Conservation (phyloP, 1,140 invertebrate species). For the Hetaerina americana region DNA sequence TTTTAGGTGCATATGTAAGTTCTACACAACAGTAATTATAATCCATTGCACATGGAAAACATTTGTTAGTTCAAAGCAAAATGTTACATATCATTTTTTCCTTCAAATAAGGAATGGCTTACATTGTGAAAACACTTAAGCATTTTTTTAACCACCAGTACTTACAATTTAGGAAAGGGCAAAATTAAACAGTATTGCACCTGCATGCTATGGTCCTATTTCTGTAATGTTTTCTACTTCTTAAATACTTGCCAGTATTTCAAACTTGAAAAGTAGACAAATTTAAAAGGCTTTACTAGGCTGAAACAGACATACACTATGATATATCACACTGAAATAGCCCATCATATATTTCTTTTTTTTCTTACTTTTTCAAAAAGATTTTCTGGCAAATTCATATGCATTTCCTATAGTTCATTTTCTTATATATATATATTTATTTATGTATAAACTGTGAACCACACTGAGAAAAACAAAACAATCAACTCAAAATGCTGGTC, state of each 20-base stretch:
- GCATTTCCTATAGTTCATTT: not conserved
- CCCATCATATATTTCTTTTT: not conserved
- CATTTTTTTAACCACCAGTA: constrained; percentile 1
- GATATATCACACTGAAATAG: not conserved
- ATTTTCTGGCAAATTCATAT: not conserved
- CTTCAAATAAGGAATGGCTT: not conserved
- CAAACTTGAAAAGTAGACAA: not conserved
- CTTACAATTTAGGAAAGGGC: not conserved
- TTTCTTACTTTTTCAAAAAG: not conserved
- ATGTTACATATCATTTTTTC: not conserved
- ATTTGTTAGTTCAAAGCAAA: not conserved
- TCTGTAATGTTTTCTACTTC: not conserved
- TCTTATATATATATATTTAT: not conserved
- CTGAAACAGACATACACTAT: not conserved
- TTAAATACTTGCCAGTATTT: not conserved
- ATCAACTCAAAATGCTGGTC: not conserved
- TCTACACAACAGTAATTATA: not conserved
- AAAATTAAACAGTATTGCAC: not conserved
- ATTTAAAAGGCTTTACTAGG: not conserved
- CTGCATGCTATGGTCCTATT: not conserved
- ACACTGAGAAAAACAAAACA: not conserved
- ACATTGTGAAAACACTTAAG: not conserved
- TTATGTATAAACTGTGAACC: not conserved
- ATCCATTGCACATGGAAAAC: not conserved
- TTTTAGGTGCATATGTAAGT: not conserved